These are phyloP conservation scores for Trichogramma dendrolimi DNA, from an alignment of 2,888 invertebrate genomes.

Conservation along the genomic window DNA sequence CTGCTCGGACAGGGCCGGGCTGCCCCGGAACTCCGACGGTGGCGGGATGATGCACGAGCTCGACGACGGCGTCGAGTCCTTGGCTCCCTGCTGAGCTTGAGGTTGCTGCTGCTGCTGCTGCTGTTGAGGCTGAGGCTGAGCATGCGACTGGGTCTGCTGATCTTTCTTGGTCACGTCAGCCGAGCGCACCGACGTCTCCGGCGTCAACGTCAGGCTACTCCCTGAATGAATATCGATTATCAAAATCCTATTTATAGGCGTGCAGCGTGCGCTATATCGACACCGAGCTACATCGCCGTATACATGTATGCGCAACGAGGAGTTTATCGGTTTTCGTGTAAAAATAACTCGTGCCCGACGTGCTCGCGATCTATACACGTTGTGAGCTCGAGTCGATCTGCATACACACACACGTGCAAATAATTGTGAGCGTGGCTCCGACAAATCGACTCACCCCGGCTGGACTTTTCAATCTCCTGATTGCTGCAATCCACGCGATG, in stretches of 20 bases:
- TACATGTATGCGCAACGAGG: neutral
- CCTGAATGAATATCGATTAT: neutral
- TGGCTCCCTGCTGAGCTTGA: conserved; percentile 42
- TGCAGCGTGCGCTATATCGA: too few species aligned
- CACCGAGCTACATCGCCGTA: too few species aligned
- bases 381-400: too few species aligned
- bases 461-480: conserved; percentile 48
- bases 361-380: too few species aligned
- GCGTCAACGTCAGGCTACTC: conserved; percentile 51
- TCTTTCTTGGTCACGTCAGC: conserved; percentile 33
- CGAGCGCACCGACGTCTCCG: conserved; percentile 43
- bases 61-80: conserved; percentile 27
- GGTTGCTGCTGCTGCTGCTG: conserved; percentile 60
- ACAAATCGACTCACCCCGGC: conserved; percentile 11
- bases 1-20: conserved; percentile 62
- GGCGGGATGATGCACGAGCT: conserved; percentile 56
- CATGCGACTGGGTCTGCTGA: conserved; percentile 58
- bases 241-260: too few species aligned
- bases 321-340: too few species aligned
- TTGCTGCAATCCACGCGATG: neutral
- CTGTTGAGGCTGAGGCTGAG: conserved; percentile 29
- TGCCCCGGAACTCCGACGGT: conserved; percentile 57
- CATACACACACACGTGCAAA: too few species aligned
- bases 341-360: too few species aligned
- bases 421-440: too few species aligned